Conservation (phyloP, 1,140 invertebrate species). For the Neomicropteryx cornuta region DNA sequence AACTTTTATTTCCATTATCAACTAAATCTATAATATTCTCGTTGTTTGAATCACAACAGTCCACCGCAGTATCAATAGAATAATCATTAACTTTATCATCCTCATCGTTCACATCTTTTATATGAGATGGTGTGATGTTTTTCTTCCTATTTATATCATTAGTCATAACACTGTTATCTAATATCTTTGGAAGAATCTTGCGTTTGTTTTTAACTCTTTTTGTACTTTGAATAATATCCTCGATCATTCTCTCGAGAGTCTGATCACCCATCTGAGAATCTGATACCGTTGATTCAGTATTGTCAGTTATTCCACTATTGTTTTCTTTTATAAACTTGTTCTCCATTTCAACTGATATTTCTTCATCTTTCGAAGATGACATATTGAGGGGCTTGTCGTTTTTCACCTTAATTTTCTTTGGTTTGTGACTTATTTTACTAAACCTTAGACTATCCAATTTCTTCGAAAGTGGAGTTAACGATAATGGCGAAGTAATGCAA, state of each 20-base stretch:
- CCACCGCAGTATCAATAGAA: too few species aligned
- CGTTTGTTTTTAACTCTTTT: slow-evolving; percentile 14
- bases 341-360: slow-evolving; percentile 12
- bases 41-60: too few species aligned
- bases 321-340: slow-evolving; percentile 12
- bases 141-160: too few species aligned
- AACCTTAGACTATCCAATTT: slow-evolving; percentile 14
- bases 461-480: slow-evolving; percentile 13
- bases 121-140: too few species aligned
- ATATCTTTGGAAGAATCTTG: too few species aligned
- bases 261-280: slow-evolving; percentile 17
- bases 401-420: slow-evolving; percentile 7
- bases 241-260: slow-evolving; percentile 15
- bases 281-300: slow-evolving; percentile 11
- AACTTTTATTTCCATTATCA: slow-evolving; percentile 14
- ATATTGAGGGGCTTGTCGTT: too few species aligned
- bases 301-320: slow-evolving; percentile 3
- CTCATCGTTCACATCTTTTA: too few species aligned
- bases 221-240: slow-evolving; percentile 15
- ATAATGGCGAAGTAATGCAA: too few species aligned
- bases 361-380: slow-evolving; percentile 9
- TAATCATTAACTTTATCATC: too few species aligned
- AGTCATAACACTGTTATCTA: too few species aligned
- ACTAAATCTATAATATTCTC: too few species aligned
- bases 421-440: slow-evolving; percentile 9